Conservation (phyloP, 2,797 vertebrate species). For the Melanotaenia nigrans region DNA sequence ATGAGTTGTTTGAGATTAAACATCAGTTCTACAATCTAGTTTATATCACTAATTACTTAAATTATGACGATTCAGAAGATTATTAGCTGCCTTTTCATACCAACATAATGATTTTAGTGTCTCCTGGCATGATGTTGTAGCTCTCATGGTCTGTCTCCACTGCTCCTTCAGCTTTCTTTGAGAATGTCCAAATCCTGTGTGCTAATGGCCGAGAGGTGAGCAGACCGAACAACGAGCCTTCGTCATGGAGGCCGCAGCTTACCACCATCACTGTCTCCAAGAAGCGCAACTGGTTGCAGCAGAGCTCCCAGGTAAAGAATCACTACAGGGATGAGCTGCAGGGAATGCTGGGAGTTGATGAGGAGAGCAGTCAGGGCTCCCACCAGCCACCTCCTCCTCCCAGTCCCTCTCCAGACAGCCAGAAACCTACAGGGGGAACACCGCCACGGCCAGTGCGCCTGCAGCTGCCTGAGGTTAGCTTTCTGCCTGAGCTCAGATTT, state of each 20-base stretch:
- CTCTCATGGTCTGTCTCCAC: constrained; percentile 29
- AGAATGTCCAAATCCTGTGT: constrained; percentile 86
- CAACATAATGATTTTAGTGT: constrained; percentile 1
- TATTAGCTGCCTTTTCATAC: constrained; percentile 15
- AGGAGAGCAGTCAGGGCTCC: constrained; percentile 61
- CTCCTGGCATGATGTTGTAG: constrained; percentile 1
- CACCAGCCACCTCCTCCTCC: constrained; percentile 60
- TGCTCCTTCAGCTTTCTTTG: constrained; percentile 85
- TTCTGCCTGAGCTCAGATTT: background rate
- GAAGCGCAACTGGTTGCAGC: constrained; percentile 97
- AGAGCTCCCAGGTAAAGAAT: constrained; percentile 83
- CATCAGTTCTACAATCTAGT: constrained; percentile 3
- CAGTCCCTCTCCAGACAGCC: constrained; percentile 69
- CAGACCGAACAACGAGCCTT: constrained; percentile 64
- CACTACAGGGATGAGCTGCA: constrained; percentile 77
- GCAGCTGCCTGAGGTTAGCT: constrained; percentile 67
- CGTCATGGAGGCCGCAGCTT: constrained; percentile 72
- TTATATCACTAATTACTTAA: constrained; percentile 26
- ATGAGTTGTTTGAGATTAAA: constrained; percentile 23
- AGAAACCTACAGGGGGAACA: constrained; percentile 58
- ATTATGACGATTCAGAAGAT: constrained; percentile 17
- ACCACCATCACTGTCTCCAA: constrained; percentile 96
- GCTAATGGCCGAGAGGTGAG: constrained; percentile 81
- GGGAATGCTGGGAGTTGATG: constrained; percentile 68
- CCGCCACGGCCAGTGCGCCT: constrained; percentile 41